These are phyloP conservation scores for Leptobrachium ailaonicum DNA, from an alignment of 2,113 vertebrate genomes.

Conservation along the genomic window DNA sequence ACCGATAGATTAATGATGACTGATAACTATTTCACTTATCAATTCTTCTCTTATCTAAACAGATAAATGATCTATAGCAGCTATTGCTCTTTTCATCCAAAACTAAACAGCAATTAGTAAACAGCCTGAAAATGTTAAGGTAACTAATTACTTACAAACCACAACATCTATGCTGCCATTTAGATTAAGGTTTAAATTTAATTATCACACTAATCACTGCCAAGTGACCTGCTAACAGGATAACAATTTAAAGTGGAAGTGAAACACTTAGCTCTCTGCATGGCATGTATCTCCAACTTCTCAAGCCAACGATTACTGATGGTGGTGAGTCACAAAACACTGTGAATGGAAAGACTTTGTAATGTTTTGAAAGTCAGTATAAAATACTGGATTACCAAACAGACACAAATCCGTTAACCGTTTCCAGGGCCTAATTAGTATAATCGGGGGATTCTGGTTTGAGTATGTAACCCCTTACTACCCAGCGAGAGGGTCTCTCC, in stretches of 20 bases:
- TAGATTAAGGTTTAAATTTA: not conserved
- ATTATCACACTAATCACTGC: conserved; percentile 3
- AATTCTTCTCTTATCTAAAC: not conserved
- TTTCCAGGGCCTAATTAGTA: no score
- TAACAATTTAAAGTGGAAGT: not conserved
- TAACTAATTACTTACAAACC: not conserved
- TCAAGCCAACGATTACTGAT: not conserved
- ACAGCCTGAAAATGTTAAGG: not conserved
- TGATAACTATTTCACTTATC: not conserved
- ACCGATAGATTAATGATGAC: not conserved
- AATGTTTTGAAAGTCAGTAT: no score
- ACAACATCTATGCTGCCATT: not conserved
- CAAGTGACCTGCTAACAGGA: not conserved
- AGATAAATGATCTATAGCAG: not conserved
- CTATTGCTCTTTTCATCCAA: not conserved
- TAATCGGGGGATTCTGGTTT: no score
- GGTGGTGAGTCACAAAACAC: not conserved
- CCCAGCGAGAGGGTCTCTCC: no score
- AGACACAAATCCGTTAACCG: no score
- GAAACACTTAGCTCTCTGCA: conserved; percentile 1
- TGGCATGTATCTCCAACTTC: not conserved
- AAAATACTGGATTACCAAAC: no score
- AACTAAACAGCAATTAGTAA: not conserved
- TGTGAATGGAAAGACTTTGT: no score
- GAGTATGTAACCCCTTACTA: no score